Percentiles rank a stretch among this genome's conserved stretches.
Evolutionary conservation across 2,888 invertebrate genomes (phyloP).

Genomic region (Yponomeuta evonymella): DNA sequence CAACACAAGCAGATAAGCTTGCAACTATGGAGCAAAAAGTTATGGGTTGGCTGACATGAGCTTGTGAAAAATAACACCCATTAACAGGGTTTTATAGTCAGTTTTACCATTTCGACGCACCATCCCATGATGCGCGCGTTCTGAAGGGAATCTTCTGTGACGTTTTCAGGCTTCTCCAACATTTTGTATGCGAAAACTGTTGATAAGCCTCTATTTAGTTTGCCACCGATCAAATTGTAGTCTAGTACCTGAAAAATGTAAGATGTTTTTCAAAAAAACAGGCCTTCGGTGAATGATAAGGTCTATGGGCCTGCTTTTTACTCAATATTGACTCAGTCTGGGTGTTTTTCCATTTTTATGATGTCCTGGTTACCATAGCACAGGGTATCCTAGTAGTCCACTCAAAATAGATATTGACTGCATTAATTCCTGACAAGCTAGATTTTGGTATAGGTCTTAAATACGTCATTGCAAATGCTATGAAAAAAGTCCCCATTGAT

Average conservation of each 20-base stretch:
- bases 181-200: conserved; percentile 83
- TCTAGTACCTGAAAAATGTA: conserved; percentile 79
- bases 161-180: conserved; percentile 76
- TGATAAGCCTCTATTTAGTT: conserved; percentile 84
- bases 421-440: too few species aligned
- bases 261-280: not conserved
- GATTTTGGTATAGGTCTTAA: too few species aligned
- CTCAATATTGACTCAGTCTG: too few species aligned
- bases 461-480: too few species aligned
- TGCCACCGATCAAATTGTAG: conserved; percentile 92
- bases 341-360: too few species aligned
- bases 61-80: not conserved
- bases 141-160: conserved; percentile 83
- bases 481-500: too few species aligned
- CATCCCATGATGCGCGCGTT: conserved; percentile 89
- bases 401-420: too few species aligned
- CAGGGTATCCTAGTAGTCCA: too few species aligned
- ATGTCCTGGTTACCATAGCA: too few species aligned
- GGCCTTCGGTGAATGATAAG: too few species aligned
- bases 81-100: not conserved
- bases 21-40: conserved; percentile 77
- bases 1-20: conserved; percentile 87
- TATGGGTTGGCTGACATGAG: not conserved
- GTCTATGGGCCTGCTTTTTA: too few species aligned
- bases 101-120: conserved; percentile 92